Conservation (phyloP, 2,888 invertebrate genomes). For the Trissolcus brochymenae region DNA sequence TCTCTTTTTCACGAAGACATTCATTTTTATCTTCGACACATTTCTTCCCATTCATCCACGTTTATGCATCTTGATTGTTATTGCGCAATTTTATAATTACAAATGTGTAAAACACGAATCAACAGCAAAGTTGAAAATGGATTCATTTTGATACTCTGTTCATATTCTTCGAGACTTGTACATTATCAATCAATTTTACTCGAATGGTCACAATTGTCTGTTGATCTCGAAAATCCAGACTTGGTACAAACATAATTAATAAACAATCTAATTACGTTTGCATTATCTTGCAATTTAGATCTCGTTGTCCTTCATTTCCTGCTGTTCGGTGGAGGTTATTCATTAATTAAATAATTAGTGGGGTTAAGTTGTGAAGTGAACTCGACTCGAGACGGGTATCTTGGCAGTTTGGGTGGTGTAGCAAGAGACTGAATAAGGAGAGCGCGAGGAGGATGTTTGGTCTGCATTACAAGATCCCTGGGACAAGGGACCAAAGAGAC, state of each 20-base stretch:
- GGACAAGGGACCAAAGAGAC: slow-evolving; percentile 61
- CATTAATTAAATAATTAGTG: slow-evolving; percentile 72
- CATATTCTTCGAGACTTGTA: too few species aligned
- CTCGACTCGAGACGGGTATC: slow-evolving; percentile 62
- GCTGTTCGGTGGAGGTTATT: slow-evolving; percentile 6
- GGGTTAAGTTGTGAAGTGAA: slow-evolving; percentile 69
- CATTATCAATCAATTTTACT: too few species aligned
- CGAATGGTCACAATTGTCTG: neutral
- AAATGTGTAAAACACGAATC: too few species aligned
- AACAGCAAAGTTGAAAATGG: too few species aligned
- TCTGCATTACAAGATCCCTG: slow-evolving; percentile 61
- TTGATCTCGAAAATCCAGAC: too few species aligned
- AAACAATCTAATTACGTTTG: neutral
- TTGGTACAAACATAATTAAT: neutral
- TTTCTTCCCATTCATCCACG: too few species aligned
- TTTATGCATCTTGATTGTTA: too few species aligned
- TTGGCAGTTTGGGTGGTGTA: slow-evolving; percentile 64
- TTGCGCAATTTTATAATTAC: too few species aligned
- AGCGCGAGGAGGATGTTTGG: slow-evolving; percentile 70
- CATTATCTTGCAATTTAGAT: too few species aligned
- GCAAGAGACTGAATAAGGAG: slow-evolving; percentile 65
- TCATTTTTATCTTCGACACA: too few species aligned
- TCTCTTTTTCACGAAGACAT: too few species aligned
- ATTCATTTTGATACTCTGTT: too few species aligned
- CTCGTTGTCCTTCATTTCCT: slow-evolving; percentile 3